Percentiles rank a stretch among this genome's conserved stretches.
These are phyloP conservation scores for Gerris lacustris DNA, from an alignment of 2,888 invertebrate species.

Conservation along the genomic window DNA sequence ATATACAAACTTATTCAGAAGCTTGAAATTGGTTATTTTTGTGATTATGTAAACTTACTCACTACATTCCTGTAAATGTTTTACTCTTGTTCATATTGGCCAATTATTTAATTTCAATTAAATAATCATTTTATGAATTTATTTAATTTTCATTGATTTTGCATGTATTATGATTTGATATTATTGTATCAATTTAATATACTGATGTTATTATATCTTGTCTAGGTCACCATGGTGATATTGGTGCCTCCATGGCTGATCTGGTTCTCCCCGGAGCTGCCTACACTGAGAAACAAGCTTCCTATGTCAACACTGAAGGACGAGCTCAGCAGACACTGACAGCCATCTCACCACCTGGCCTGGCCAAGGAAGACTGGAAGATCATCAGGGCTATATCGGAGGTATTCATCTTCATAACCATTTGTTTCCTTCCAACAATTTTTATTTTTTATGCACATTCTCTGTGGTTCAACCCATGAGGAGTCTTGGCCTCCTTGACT, in stretches of 20 bases:
- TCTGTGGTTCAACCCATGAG: background rate
- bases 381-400: slow-evolving; percentile 92
- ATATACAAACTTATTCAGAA: too few relatives aligned
- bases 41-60: too few relatives aligned
- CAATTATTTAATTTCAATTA: too few relatives aligned
- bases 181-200: too few relatives aligned
- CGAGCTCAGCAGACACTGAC: slow-evolving; percentile 79
- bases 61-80: too few relatives aligned
- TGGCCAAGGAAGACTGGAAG: slow-evolving; percentile 91
- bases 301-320: slow-evolving; percentile 96
- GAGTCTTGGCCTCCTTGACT: too few relatives aligned
- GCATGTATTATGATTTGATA: too few relatives aligned
- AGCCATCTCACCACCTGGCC: slow-evolving; percentile 82
- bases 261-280: slow-evolving; percentile 89
- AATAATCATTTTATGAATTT: too few relatives aligned
- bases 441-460: background rate
- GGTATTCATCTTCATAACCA: slow-evolving; percentile 41
- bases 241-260: slow-evolving; percentile 84
- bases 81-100: too few relatives aligned
- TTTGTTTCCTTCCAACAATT: slow-evolving; percentile 8
- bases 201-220: slow-evolving; percentile 8
- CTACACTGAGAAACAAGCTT: slow-evolving; percentile 97
- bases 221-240: slow-evolving; percentile 89
- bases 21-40: too few relatives aligned
- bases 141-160: too few relatives aligned